Evolutionary conservation across 2,888 invertebrate species (phyloP).

Genomic region (Ophion ventricosus): DNA sequence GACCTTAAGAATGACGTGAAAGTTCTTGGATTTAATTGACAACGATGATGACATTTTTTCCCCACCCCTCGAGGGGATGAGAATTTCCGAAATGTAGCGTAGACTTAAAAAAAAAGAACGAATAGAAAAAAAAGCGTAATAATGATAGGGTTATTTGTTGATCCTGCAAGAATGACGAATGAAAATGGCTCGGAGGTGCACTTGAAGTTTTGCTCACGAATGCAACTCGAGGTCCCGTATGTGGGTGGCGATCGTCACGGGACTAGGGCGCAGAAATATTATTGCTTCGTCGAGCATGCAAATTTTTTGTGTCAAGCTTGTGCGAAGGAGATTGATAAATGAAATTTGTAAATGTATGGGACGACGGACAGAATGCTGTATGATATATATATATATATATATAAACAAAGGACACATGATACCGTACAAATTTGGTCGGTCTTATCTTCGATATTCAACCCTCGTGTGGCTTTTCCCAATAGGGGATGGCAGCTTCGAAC

Average conservation of each 20-base stretch:
- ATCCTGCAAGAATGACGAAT: too few relatives aligned
- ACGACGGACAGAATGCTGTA: background rate
- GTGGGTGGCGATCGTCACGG: background rate
- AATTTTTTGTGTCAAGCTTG: background rate
- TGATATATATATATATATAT: background rate
- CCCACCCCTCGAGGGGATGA: background rate
- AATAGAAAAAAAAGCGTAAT: background rate
- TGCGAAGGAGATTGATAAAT: constrained; percentile 1
- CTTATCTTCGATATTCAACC: constrained; percentile 56
- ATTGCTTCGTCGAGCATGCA: background rate
- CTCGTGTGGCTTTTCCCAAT: constrained; percentile 30
- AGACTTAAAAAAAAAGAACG: background rate
- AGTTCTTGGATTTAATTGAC: background rate
- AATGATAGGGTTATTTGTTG: background rate
- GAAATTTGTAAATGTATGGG: background rate
- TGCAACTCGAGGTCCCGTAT: background rate
- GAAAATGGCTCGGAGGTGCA: too few relatives aligned
- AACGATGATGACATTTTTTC: background rate
- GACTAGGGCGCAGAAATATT: background rate
- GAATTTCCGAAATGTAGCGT: background rate
- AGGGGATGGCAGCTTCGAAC: constrained; percentile 42
- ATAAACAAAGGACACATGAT: background rate
- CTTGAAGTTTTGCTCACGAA: too few relatives aligned
- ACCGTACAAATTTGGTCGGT: constrained; percentile 47
- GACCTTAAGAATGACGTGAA: constrained; percentile 1